These are phyloP conservation scores for Geococcyx californianus DNA, from an alignment of 2,113 vertebrate genomes.

Conservation along the genomic window DNA sequence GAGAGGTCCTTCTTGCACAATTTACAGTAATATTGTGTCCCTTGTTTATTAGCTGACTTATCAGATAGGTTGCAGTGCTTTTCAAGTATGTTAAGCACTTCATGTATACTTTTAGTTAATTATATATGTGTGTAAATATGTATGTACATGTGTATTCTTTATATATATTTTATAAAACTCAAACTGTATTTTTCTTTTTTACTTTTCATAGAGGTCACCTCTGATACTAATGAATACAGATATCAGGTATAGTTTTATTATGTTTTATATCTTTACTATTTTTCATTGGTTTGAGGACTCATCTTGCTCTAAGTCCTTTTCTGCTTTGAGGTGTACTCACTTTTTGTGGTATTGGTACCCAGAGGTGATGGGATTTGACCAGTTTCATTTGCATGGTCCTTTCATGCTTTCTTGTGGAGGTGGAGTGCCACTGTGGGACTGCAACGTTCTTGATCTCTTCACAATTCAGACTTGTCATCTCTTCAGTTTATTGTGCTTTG, in stretches of 20 bases:
- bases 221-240: not conserved
- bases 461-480: not conserved
- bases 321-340: not conserved
- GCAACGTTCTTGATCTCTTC: not conserved
- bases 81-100: not conserved
- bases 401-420: not conserved
- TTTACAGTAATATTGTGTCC: not conserved
- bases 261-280: not conserved
- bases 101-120: not conserved
- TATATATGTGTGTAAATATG: not conserved
- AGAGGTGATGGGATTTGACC: not conserved
- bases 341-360: not conserved
- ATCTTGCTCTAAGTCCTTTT: not conserved
- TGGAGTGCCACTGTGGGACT: not conserved
- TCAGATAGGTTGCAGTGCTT: not conserved
- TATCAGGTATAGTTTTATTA: not conserved
- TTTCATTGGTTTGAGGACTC: not conserved
- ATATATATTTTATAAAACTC: not conserved
- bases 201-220: not conserved
- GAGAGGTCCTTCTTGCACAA: fast-evolving
- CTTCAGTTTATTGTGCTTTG: not conserved
- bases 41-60: not conserved
- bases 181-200: not conserved
- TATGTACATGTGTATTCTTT: not conserved
- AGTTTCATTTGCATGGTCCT: not conserved